Base-by-base conservation (phyloP, 2,797 vertebrate genomes). In the Sebastes cheni region DNA sequence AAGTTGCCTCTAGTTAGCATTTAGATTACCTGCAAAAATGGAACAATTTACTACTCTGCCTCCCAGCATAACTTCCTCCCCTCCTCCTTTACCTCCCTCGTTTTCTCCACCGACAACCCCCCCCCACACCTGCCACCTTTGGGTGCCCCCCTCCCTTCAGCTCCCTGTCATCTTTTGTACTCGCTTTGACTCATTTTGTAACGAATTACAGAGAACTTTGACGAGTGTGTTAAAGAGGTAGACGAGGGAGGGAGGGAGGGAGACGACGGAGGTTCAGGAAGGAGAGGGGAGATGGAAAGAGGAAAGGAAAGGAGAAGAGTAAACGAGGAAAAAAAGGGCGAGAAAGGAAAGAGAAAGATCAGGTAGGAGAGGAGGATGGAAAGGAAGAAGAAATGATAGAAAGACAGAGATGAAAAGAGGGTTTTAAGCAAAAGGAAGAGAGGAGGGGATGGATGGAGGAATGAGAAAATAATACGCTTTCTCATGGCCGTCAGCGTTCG, bases 1-100 rank as follows among this genome's bases (percentile, higher is more conserved):
- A 99, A 99, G 98, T 99, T 99, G 98, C 97, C 98, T 98, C 98
- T 99, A 99, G 98, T 99, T 99, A 99, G 98, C 98, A 99, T 99
- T 99, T 99, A 99, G 98, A 99, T 99, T 99, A 99, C 98, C 98
- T 99, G 97, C 98, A 99, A 99, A 99, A 99, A 99, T 98, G 96
- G 97, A 98, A 98, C 98, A 99, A 99, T 99, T 99, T 99, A 99
- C 97, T 99, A 97, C 97, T 97, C 97, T 99, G 97, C 97, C 97
- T 98, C 97, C 97, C 97, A 98, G 97, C 97, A 98, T 97, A 97
- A 98, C 97, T 97, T 97, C 96, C 81, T 72, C 81, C 80, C 75
- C 70, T 67, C 77, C 74, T 76, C 72, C 77, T 74, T 82, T 68
- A 36, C 84, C 72, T 82, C 80, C 81, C 67, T 77, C 70, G 12